A percentile compares a stretch with the other conserved stretches of the same genome.
Evolutionary conservation across 2,113 vertebrate species (phyloP).

Genomic region (Tupaia chinensis): DNA sequence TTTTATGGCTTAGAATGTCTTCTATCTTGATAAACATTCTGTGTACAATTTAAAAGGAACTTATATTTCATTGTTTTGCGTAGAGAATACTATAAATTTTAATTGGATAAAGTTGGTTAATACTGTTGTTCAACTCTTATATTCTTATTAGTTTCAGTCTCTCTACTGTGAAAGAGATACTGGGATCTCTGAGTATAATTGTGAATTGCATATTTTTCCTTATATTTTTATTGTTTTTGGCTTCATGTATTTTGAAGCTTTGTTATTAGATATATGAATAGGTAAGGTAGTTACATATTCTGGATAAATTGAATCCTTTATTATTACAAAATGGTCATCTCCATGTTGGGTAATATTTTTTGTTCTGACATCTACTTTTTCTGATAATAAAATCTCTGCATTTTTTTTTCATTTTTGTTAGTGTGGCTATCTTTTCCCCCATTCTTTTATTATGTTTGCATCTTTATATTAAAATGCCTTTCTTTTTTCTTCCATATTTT

Average conservation of each 20-base stretch:
- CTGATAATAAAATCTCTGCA: not conserved
- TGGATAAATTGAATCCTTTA: not conserved
- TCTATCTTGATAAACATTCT: not conserved
- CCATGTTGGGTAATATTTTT: not conserved
- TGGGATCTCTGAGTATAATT: not conserved
- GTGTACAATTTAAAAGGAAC: not conserved
- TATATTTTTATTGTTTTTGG: not conserved
- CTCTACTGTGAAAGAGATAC: not conserved
- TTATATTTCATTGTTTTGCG: not conserved
- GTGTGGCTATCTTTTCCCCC: not conserved
- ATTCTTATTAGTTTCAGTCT: not conserved
- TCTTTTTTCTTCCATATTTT: not conserved
- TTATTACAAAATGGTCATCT: not conserved
- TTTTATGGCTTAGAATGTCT: not conserved
- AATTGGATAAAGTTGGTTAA: not conserved
- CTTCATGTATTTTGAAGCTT: not conserved
- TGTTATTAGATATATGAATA: not conserved
- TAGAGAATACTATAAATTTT: not conserved
- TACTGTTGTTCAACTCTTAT: not conserved
- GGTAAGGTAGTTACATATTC: not conserved
- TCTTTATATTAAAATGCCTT: not conserved
- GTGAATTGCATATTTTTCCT: not conserved
- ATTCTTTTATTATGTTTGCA: not conserved
- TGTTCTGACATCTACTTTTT: not conserved
- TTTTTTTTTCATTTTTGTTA: not conserved